Conservation (phyloP, 2,797 vertebrate genomes). For the Spinibarbus caldwelli region DNA sequence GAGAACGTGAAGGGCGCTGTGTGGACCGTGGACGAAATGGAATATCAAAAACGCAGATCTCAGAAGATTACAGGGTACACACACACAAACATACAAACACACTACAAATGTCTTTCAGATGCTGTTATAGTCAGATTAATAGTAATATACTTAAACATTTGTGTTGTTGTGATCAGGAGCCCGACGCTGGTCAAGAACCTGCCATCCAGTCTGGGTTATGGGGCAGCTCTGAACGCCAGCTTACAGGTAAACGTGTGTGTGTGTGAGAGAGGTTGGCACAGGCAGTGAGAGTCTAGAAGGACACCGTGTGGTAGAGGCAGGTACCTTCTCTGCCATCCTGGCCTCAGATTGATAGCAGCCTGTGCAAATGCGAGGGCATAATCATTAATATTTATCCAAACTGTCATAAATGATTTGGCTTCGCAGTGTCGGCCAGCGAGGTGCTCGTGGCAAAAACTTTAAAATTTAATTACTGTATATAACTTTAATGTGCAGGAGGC, state of each 20-base stretch:
- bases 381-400: slow-evolving; percentile 99
- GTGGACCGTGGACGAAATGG: slow-evolving; percentile 98
- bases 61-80: slow-evolving; percentile 98
- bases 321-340: slow-evolving; percentile 82
- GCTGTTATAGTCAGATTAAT: neutral
- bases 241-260: slow-evolving; percentile 84
- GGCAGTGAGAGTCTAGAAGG: slow-evolving; percentile 91
- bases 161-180: slow-evolving; percentile 79
- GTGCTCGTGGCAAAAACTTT: slow-evolving; percentile 97
- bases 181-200: slow-evolving; percentile 99
- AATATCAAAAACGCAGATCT: slow-evolving; percentile 99
- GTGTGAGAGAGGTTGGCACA: slow-evolving; percentile 64
- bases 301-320: slow-evolving; percentile 95
- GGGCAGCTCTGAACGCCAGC: slow-evolving; percentile 97
- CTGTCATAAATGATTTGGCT: slow-evolving; percentile 99
- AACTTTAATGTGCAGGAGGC: slow-evolving; percentile 96
- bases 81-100: slow-evolving; percentile 63
- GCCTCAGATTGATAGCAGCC: slow-evolving; percentile 90
- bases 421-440: slow-evolving; percentile 87
- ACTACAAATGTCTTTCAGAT: neutral
- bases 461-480: slow-evolving; percentile 97
- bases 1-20: slow-evolving; percentile 99
- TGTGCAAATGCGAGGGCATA: slow-evolving; percentile 92
- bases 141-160: neutral
- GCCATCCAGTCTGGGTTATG: slow-evolving; percentile 96